Evolutionary conservation across 2,888 invertebrate genomes (phyloP).

Genomic region (Erynnis tages): DNA sequence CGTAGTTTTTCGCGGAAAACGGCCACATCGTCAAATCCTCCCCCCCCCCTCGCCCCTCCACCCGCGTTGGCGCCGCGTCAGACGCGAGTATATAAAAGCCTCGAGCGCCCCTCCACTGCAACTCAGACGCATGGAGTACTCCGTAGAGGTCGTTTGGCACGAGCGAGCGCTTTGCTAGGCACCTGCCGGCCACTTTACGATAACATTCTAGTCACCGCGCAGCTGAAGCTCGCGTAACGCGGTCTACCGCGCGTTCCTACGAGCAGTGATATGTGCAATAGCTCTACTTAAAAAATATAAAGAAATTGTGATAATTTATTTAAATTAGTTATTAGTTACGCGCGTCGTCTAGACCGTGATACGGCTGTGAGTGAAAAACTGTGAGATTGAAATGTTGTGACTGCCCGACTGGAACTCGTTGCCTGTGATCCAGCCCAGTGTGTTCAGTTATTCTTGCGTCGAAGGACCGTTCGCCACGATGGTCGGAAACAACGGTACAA

Average conservation of each 20-base stretch:
- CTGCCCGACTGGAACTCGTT: constrained; percentile 77
- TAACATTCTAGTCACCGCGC: constrained; percentile 79
- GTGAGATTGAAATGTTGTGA: constrained; percentile 77
- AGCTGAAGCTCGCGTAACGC: constrained; percentile 76
- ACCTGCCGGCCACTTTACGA: constrained; percentile 80
- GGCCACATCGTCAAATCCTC: constrained; percentile 59
- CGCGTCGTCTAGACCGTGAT: constrained; percentile 63
- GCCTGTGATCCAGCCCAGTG: constrained; percentile 76
- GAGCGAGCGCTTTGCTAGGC: constrained; percentile 83
- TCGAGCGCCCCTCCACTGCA: constrained; percentile 72
- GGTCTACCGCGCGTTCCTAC: constrained; percentile 78
- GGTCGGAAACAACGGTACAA: constrained; percentile 93
- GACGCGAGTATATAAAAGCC: constrained; percentile 71
- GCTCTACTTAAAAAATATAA: constrained; percentile 61
- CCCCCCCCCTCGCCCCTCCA: constrained; percentile 38
- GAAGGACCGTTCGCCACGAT: constrained; percentile 80
- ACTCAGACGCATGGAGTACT: constrained; percentile 83
- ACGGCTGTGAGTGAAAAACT: constrained; percentile 79
- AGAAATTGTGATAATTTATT: constrained; percentile 79
- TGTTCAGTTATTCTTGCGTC: constrained; percentile 72
- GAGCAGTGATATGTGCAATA: constrained; percentile 82
- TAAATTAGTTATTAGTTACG: constrained; percentile 75
- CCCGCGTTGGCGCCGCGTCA: constrained; percentile 63
- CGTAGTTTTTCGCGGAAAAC: constrained; percentile 78
- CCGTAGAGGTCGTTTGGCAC: constrained; percentile 83